Evolutionary conservation across 30 jellyfish, hydroid and myxozoan genomes (phyloP).

Genomic region (Aurelia sp.): DNA sequence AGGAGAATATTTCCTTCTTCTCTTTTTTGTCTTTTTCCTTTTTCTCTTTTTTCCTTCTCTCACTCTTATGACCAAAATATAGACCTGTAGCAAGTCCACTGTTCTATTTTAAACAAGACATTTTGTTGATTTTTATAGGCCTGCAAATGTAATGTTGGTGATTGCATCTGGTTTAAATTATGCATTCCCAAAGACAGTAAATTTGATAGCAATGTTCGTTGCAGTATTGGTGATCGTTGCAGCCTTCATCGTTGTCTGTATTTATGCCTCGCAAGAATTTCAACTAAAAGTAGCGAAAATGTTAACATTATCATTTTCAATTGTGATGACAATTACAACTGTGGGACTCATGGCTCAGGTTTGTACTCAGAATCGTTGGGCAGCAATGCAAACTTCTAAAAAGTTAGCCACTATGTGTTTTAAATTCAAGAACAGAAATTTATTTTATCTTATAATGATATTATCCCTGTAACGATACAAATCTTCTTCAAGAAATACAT

Average conservation of each 20-base stretch:
- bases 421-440: too few species aligned
- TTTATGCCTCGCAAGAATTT: constrained; percentile 67
- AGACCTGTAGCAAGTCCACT: too few species aligned
- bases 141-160: constrained; percentile 87
- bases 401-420: background rate
- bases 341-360: constrained; percentile 98
- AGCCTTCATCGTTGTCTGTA: constrained; percentile 61
- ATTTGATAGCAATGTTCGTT: constrained; percentile 69
- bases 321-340: constrained; percentile 87
- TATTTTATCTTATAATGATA: too few species aligned
- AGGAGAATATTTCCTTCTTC: too few species aligned
- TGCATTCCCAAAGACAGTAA: constrained; percentile 81
- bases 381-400: background rate
- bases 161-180: constrained; percentile 88
- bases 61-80: too few species aligned
- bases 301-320: constrained; percentile 78
- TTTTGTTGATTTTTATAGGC: constrained; percentile 55
- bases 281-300: constrained; percentile 84
- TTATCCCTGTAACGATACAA: too few species aligned
- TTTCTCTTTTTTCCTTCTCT: too few species aligned
- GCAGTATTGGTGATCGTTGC: constrained; percentile 47
- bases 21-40: too few species aligned
- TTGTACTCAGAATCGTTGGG: background rate
- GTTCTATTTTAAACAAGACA: too few species aligned
- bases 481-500: too few species aligned